These are phyloP conservation scores for Incurvaria masculella DNA, from an alignment of 2,888 invertebrate genomes.

Conservation along the genomic window DNA sequence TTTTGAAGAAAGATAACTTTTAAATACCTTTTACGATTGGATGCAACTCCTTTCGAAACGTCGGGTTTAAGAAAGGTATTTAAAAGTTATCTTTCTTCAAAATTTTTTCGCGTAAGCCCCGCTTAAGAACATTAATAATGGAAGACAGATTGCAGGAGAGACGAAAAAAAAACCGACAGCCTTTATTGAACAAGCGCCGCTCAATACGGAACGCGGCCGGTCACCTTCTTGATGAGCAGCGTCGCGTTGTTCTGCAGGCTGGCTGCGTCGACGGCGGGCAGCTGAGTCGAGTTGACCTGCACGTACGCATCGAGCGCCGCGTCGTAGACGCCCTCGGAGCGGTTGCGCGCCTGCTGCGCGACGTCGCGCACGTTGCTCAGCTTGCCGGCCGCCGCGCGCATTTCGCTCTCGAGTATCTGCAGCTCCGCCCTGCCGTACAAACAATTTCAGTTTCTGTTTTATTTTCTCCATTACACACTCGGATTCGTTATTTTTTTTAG, in stretches of 20 bases:
- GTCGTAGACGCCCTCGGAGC: slow-evolving; percentile 75
- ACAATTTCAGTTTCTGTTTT: no score
- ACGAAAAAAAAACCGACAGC: no score
- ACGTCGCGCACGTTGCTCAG: slow-evolving; percentile 66
- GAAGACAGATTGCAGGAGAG: no score
- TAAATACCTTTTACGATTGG: no score
- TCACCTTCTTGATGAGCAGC: slow-evolving; percentile 66
- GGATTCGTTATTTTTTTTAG: no score
- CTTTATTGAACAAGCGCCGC: neutral
- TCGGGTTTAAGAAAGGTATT: no score
- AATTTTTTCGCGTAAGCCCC: no score
- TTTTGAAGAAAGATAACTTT: no score
- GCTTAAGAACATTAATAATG: no score
- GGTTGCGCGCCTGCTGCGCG: slow-evolving; percentile 69
- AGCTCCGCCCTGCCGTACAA: slow-evolving; percentile 70
- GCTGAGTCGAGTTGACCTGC: slow-evolving; percentile 72
- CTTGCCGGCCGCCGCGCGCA: slow-evolving; percentile 66
- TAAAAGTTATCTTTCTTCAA: no score
- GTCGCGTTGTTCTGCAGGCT: slow-evolving; percentile 66
- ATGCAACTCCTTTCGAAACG: no score
- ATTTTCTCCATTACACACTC: no score
- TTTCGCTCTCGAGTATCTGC: slow-evolving; percentile 60
- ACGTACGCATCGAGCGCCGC: slow-evolving; percentile 78
- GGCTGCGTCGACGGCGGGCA: slow-evolving; percentile 74
- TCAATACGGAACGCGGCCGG: slow-evolving; percentile 12